These are phyloP conservation scores for Asbolus verrucosus DNA, from an alignment of 1,140 invertebrate species.

Conservation along the genomic window DNA sequence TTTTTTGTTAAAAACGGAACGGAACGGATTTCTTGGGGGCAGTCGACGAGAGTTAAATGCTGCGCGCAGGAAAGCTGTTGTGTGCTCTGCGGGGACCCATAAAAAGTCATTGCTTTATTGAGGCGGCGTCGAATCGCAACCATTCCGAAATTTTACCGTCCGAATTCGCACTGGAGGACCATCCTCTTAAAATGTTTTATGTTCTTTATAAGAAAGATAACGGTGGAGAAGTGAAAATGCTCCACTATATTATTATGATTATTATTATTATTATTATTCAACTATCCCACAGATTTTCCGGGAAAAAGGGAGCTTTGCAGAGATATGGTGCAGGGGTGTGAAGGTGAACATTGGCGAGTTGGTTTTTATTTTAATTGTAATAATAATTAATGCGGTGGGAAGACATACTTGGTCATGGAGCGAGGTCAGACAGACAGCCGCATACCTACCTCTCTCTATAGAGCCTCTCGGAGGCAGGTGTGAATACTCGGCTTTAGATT, in stretches of 20 bases:
- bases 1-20: conserved; percentile 28
- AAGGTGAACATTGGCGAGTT: no score
- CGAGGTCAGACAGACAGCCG: conserved; percentile 9
- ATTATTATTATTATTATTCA: no score
- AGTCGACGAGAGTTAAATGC: conserved; percentile 39
- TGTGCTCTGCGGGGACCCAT: conserved; percentile 48
- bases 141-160: conserved; percentile 36
- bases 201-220: conserved; percentile 6
- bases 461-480: conserved; percentile 34
- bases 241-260: no score
- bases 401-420: conserved; percentile 12
- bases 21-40: conserved; percentile 38
- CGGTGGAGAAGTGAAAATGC: not conserved
- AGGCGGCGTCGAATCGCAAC: conserved; percentile 35
- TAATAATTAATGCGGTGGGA: conserved; percentile 10
- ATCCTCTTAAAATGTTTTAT: conserved; percentile 11
- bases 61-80: conserved; percentile 41
- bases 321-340: no score
- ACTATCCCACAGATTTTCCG: no score
- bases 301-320: no score
- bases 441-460: not conserved
- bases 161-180: conserved; percentile 5
- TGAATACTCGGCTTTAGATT: conserved; percentile 34
- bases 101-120: conserved; percentile 56
- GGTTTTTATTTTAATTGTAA: no score